These are phyloP conservation scores for Idaea dimidiata DNA, from an alignment of 2,888 invertebrate species.

Conservation along the genomic window DNA sequence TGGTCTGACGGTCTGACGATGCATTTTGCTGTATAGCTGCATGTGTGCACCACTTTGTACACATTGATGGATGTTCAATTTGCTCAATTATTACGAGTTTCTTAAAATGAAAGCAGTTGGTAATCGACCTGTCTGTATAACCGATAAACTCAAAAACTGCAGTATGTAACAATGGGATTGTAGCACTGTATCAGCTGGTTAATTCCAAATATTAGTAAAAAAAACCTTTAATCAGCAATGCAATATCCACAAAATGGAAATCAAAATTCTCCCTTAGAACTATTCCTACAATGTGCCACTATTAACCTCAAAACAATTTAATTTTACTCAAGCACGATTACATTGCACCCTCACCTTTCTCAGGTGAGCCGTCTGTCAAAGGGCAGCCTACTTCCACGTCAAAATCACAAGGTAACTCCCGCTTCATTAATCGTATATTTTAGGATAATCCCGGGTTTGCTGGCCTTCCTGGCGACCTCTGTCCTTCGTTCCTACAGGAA, in stretches of 20 bases:
- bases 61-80: too few relatives aligned
- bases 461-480: slow-evolving; percentile 5
- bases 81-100: too few relatives aligned
- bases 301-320: neutral
- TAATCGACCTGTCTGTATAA: too few relatives aligned
- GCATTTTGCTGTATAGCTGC: neutral
- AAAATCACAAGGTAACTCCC: neutral
- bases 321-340: neutral
- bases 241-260: neutral
- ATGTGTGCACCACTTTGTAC: too few relatives aligned
- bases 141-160: too few relatives aligned
- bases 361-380: neutral
- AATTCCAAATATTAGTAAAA: neutral
- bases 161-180: too few relatives aligned
- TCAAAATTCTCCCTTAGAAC: neutral
- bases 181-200: too few relatives aligned
- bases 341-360: neutral
- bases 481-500: neutral
- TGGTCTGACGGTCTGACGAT: slow-evolving; percentile 23
- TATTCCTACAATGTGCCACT: neutral
- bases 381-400: neutral
- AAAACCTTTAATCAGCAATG: neutral
- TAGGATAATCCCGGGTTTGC: neutral
- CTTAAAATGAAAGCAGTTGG: too few relatives aligned
- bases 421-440: neutral